A percentile compares a stretch with the other conserved stretches of the same genome.
phyloP scores from a whole-genome alignment of 2,888 invertebrate species.

The Ochropacha duplaris region DNA sequence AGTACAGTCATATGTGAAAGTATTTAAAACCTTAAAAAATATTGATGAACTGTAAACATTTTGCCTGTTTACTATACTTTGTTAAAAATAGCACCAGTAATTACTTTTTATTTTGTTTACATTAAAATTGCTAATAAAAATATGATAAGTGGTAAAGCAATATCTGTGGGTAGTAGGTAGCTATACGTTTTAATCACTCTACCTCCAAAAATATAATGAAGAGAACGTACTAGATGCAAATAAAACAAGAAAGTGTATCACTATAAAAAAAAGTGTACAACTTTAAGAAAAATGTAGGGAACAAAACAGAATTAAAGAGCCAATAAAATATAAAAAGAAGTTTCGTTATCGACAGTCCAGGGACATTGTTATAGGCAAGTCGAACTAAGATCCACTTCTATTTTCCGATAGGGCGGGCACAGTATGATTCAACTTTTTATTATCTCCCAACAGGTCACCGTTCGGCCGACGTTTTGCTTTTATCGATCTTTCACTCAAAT shows the following conservation, averaged over 20 bases:
- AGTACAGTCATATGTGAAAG: constrained; percentile 35
- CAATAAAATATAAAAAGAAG: constrained; percentile 13
- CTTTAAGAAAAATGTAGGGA: background rate
- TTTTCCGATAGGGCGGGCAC: constrained; percentile 76
- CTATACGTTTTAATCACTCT: too few species aligned
- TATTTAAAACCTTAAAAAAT: background rate
- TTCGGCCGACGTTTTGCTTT: constrained; percentile 35
- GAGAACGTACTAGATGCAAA: too few species aligned
- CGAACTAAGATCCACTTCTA: constrained; percentile 69
- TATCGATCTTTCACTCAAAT: constrained; percentile 46
- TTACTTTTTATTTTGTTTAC: too few species aligned
- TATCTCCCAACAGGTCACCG: constrained; percentile 71
- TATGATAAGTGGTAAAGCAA: too few species aligned
- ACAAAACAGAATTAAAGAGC: background rate
- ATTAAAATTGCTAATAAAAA: too few species aligned
- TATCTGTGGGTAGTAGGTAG: too few species aligned
- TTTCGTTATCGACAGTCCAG: constrained; percentile 48
- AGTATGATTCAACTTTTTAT: constrained; percentile 80
- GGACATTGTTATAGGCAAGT: constrained; percentile 67
- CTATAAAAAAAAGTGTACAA: constrained; percentile 15
- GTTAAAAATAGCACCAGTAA: too few species aligned
- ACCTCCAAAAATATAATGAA: background rate
- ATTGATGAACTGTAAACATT: too few species aligned
- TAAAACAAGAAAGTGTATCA: background rate
- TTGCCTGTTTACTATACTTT: too few species aligned